These are phyloP conservation scores for Sitta carolinensis DNA, from an alignment of 2,797 vertebrate genomes.

Conservation along the genomic window DNA sequence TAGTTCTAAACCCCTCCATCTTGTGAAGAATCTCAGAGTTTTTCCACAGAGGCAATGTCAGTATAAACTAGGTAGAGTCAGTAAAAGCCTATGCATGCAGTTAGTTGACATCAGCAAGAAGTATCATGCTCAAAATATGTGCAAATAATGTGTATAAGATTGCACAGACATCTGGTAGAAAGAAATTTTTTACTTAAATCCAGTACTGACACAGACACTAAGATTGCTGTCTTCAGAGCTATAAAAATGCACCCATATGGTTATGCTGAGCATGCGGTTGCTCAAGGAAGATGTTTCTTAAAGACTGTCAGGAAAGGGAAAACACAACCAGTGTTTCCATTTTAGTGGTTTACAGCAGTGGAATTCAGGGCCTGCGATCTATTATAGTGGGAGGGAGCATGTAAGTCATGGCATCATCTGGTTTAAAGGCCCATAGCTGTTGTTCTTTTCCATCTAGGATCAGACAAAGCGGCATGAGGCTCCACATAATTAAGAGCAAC, in stretches of 20 bases:
- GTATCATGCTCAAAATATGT: background rate
- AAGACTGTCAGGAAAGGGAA: constrained; percentile 53
- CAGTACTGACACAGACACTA: background rate
- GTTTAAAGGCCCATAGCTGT: constrained; percentile 47
- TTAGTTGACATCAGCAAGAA: background rate
- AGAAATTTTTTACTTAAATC: background rate
- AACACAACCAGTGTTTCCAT: constrained; percentile 39
- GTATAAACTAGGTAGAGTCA: background rate
- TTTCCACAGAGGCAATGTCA: background rate
- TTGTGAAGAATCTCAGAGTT: background rate
- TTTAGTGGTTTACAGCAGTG: constrained; percentile 28
- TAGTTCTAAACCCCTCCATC: background rate
- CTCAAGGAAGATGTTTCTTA: constrained; percentile 54
- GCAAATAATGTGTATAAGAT: background rate
- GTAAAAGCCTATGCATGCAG: background rate
- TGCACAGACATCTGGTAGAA: background rate
- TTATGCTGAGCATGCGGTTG: constrained; percentile 45
- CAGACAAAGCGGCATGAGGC: background rate
- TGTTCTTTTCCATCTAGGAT: constrained; percentile 50
- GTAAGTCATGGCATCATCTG: constrained; percentile 44
- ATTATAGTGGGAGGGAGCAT: background rate
- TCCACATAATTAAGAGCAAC: constrained; percentile 51
- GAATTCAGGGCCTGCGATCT: constrained; percentile 3
- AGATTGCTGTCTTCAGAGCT: constrained; percentile 39
- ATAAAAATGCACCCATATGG: constrained; percentile 16